Evolutionary conservation across 64 coral and sea anemone genomes (phyloP).

Genomic region (Stichodactyla helianthus): DNA sequence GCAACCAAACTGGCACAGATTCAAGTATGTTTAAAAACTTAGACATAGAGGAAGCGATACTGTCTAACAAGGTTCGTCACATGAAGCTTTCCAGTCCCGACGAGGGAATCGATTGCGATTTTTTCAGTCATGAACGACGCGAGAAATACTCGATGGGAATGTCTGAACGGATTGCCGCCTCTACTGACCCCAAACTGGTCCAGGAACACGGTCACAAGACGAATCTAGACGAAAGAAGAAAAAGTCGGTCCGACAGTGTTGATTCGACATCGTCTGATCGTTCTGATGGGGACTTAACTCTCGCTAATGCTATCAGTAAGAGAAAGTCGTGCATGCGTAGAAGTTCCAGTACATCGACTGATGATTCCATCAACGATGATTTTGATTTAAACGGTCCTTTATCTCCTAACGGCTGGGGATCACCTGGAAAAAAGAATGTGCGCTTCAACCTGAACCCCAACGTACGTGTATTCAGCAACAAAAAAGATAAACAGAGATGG

Average conservation of each 20-base stretch:
- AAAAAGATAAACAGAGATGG: constrained; percentile 79
- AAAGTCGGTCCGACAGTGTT: constrained; percentile 10
- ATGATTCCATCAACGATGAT: constrained; percentile 44
- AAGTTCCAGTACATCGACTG: constrained; percentile 50
- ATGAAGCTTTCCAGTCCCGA: constrained; percentile 4
- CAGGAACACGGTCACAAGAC: constrained; percentile 21
- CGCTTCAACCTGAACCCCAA: constrained; percentile 84
- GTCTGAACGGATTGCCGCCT: not conserved
- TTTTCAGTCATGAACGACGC: constrained; percentile 2
- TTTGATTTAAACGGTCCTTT: constrained; percentile 25
- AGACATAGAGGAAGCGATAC: not conserved
- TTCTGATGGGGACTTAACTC: not conserved
- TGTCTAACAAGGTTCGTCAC: not conserved
- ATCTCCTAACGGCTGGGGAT: constrained; percentile 38
- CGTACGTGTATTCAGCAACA: constrained; percentile 89
- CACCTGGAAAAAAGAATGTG: constrained; percentile 77
- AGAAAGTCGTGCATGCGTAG: constrained; percentile 35
- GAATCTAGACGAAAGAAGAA: constrained; percentile 6
- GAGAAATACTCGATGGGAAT: constrained; percentile 7
- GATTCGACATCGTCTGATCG: constrained; percentile 15
- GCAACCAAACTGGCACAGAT: not conserved
- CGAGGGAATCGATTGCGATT: constrained; percentile 6
- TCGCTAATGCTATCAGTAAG: constrained; percentile 8
- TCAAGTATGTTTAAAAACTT: not conserved
- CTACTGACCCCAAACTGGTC: constrained; percentile 14